A percentile compares a stretch with the other conserved stretches of the same genome.
phyloP scores from a whole-genome alignment of 2,888 invertebrate species.

The Seladonia tumulorum region DNA sequence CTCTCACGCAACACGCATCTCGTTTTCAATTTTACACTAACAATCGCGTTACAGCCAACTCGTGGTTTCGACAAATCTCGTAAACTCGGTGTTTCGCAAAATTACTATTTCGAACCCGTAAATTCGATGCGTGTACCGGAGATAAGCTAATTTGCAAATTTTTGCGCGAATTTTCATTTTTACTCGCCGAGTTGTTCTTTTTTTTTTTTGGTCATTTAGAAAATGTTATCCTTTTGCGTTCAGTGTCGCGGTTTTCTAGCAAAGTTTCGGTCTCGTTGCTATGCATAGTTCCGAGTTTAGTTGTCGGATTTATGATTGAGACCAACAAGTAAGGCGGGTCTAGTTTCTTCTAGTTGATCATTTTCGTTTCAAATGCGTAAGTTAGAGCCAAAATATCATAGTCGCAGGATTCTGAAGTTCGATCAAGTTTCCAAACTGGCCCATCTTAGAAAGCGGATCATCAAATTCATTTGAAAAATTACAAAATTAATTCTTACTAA shows the following conservation, averaged over 20 bases:
- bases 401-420: background rate
- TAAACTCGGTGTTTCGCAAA: background rate
- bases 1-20: constrained; percentile 71
- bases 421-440: background rate
- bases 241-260: background rate
- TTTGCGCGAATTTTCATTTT: background rate
- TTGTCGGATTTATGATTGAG: background rate
- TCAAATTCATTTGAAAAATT: background rate
- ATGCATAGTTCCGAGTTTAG: background rate
- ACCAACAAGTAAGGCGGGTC: background rate
- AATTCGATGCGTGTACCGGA: background rate
- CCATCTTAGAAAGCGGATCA: background rate
- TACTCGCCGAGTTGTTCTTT: no score
- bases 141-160: background rate
- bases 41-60: background rate
- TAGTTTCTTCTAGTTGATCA: background rate
- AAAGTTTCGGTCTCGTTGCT: background rate
- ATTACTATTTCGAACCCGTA: background rate
- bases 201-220: no score
- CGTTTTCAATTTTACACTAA: constrained; percentile 13
- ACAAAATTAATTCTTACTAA: background rate
- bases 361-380: background rate
- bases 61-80: background rate
- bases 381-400: background rate
- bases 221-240: background rate